Conservation (phyloP, 2,888 invertebrate species). For the Orchesellides sinensis region DNA sequence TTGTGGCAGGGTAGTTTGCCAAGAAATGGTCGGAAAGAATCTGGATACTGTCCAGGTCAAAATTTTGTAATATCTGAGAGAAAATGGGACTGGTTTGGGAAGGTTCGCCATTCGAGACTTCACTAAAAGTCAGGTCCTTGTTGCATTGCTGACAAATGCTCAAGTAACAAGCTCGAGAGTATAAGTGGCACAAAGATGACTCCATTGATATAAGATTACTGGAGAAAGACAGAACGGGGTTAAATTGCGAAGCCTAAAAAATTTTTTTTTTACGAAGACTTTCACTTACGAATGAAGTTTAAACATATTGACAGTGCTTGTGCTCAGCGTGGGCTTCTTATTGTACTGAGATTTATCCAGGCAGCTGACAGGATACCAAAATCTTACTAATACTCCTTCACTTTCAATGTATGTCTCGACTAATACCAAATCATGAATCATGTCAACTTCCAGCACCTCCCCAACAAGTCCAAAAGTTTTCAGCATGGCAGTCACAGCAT, state of each 20-base stretch:
- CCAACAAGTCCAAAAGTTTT: conserved; percentile 77
- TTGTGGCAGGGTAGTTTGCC: conserved; percentile 34
- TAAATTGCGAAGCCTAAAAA: conserved; percentile 22
- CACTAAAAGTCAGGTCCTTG: conserved; percentile 70
- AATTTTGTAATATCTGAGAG: conserved; percentile 71
- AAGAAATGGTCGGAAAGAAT: conserved; percentile 73
- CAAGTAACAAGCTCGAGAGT: conserved; percentile 76
- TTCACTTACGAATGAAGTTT: conserved; percentile 56
- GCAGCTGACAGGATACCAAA: conserved; percentile 77
- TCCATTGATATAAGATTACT: conserved; percentile 77
- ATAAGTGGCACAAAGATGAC: conserved; percentile 76
- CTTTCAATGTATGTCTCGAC: conserved; percentile 77
- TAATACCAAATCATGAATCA: conserved; percentile 76
- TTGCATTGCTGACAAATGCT: conserved; percentile 76
- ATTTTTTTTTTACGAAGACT: not conserved
- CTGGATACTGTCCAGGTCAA: conserved; percentile 76
- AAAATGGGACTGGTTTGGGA: conserved; percentile 68
- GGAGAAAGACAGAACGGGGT: conserved; percentile 22
- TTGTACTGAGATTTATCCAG: conserved; percentile 76
- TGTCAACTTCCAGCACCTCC: conserved; percentile 77
- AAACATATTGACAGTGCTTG: conserved; percentile 57
- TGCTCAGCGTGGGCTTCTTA: conserved; percentile 35
- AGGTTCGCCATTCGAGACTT: not conserved
- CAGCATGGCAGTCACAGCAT: conserved; percentile 77
- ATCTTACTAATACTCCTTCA: conserved; percentile 77